phyloP scores from a whole-genome alignment of 2,797 vertebrate genomes.

The Tolypeutes matacus region DNA sequence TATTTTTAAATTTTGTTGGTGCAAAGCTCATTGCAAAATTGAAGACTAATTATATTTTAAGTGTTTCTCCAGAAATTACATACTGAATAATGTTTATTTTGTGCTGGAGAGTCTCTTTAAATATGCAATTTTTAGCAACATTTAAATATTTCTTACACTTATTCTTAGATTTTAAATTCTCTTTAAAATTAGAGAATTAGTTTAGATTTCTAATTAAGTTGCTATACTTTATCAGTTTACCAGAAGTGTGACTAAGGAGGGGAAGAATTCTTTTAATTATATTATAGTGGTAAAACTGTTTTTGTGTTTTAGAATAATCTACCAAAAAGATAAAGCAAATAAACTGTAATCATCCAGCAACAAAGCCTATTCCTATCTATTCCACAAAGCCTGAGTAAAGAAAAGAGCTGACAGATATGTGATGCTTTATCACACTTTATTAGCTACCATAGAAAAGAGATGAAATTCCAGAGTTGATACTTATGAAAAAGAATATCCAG shows the following conservation, averaged over 20 bases:
- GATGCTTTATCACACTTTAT: constrained; percentile 14
- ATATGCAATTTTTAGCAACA: constrained; percentile 35
- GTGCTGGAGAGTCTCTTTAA: constrained; percentile 41
- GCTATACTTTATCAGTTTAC: not conserved
- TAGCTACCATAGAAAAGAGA: not conserved
- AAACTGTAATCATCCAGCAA: constrained; percentile 28
- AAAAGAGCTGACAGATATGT: not conserved
- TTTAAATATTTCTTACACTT: constrained; percentile 56
- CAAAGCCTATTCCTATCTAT: constrained; percentile 18
- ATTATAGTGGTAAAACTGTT: constrained; percentile 27
- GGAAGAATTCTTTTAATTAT: constrained; percentile 48
- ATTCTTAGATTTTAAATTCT: constrained; percentile 64
- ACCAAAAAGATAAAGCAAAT: constrained; percentile 49
- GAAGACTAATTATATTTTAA: constrained; percentile 19
- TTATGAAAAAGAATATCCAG: not conserved
- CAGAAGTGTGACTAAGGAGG: not conserved
- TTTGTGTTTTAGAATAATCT: constrained; percentile 55
- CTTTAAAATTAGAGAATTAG: constrained; percentile 56
- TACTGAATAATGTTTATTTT: constrained; percentile 34
- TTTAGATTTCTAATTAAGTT: constrained; percentile 50
- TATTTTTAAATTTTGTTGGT: not conserved
- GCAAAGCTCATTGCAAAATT: constrained; percentile 36
- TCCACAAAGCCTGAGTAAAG: not conserved
- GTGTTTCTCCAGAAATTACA: constrained; percentile 35
- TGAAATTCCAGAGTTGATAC: not conserved